Conservation (phyloP, 2,797 vertebrate species). For the Sebastes iracundus region DNA sequence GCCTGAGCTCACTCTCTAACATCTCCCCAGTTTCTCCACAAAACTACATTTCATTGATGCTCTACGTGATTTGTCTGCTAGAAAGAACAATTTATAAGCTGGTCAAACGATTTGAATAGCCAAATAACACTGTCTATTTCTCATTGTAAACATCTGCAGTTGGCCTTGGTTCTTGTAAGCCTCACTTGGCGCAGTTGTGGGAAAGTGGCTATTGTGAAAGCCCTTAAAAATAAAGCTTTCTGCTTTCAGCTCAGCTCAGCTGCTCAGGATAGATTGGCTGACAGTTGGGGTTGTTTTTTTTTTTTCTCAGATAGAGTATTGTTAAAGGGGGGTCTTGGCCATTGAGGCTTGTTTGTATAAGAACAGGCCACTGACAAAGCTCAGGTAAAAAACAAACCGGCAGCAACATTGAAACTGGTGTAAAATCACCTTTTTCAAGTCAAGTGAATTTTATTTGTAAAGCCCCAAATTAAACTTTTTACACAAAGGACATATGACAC, state of each 20-base stretch:
- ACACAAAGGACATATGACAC: background rate
- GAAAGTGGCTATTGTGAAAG: conserved; percentile 41
- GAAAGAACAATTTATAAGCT: conserved; percentile 9
- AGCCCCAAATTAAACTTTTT: background rate
- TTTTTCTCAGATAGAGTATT: background rate
- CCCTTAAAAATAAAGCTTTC: conserved; percentile 34
- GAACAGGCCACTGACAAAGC: background rate
- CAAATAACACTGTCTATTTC: conserved; percentile 36
- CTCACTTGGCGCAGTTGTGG: conserved; percentile 23
- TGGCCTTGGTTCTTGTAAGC: background rate
- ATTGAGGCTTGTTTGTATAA: conserved; percentile 13
- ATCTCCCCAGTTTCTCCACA: background rate
- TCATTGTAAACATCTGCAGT: conserved; percentile 39
- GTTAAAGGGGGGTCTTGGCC: background rate
- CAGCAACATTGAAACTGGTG: background rate
- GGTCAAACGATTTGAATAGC: conserved; percentile 14
- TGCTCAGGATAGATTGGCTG: conserved; percentile 20
- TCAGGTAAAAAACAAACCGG: background rate
- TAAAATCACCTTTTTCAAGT: background rate
- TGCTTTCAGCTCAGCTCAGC: conserved; percentile 17
- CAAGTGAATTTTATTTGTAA: background rate
- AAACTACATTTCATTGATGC: conserved; percentile 27
- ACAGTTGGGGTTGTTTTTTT: background rate
- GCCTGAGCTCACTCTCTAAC: conserved; percentile 3
- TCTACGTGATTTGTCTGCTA: conserved; percentile 18